These are phyloP conservation scores for Cosmia pyralina DNA, from an alignment of 2,888 invertebrate genomes.

Conservation along the genomic window DNA sequence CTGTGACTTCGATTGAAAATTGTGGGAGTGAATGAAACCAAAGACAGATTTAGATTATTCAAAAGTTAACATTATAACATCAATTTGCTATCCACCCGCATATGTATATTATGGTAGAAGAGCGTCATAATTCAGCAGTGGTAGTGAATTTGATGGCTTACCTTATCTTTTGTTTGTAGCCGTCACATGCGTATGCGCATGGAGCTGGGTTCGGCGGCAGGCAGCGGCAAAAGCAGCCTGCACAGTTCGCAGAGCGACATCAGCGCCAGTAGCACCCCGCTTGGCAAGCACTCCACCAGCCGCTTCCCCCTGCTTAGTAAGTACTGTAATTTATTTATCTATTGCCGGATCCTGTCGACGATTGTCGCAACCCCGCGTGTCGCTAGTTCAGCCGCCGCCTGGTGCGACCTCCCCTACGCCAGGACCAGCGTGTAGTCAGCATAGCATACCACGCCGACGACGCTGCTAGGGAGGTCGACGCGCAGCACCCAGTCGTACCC, in stretches of 20 bases:
- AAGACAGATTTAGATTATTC: neutral
- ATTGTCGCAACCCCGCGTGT: too few relatives aligned
- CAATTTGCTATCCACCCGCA: neutral
- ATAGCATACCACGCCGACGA: too few relatives aligned
- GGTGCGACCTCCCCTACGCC: too few relatives aligned
- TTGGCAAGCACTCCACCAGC: conserved; percentile 87
- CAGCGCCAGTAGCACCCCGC: conserved; percentile 90
- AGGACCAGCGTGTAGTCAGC: too few relatives aligned
- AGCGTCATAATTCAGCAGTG: neutral
- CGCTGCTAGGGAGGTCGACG: too few relatives aligned
- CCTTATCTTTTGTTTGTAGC: conserved; percentile 70
- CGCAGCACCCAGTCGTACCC: too few relatives aligned
- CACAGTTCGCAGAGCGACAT: conserved; percentile 94
- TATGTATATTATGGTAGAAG: too few relatives aligned
- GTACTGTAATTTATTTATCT: conserved; percentile 61
- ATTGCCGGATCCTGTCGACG: too few relatives aligned
- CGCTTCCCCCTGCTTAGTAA: conserved; percentile 86
- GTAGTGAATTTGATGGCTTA: conserved; percentile 5
- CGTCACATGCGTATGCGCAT: conserved; percentile 89
- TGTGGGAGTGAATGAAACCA: neutral
- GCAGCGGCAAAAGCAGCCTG: conserved; percentile 90
- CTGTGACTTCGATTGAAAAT: neutral
- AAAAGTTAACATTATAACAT: neutral
- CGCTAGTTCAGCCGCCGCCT: too few relatives aligned
- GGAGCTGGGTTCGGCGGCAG: conserved; percentile 87